Evolutionary conservation across 2,797 vertebrate species (phyloP).

Genomic region (Dryobates pubescens): DNA sequence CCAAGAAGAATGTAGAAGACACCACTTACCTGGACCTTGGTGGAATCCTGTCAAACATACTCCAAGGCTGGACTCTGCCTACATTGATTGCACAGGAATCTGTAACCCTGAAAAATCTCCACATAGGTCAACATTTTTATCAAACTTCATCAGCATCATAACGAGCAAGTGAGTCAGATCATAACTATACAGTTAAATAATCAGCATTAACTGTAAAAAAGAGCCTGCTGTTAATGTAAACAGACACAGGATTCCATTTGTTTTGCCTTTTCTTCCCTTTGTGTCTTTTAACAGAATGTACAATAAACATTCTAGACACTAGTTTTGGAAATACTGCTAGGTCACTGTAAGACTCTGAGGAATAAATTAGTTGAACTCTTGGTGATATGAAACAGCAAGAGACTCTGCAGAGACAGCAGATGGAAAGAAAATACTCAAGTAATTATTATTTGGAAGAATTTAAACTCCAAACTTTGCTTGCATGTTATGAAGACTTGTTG

Average conservation of each 20-base stretch:
- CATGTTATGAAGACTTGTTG: neutral
- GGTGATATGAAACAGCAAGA: slow-evolving; percentile 57
- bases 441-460: slow-evolving; percentile 55
- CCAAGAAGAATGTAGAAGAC: neutral
- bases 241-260: neutral
- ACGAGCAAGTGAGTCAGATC: neutral
- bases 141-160: neutral
- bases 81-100: neutral
- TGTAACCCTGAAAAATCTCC: neutral
- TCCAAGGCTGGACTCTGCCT: neutral
- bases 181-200: neutral
- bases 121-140: neutral
- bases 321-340: slow-evolving; percentile 51
- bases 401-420: slow-evolving; percentile 47
- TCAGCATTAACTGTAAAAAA: neutral
- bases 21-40: neutral
- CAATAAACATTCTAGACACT: neutral
- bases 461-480: neutral
- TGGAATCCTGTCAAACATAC: neutral
- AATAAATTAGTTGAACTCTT: slow-evolving; percentile 73
- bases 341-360: slow-evolving; percentile 40
- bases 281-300: neutral
- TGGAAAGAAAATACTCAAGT: slow-evolving; percentile 62
- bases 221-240: neutral
- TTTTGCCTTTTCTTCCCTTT: neutral